These are phyloP conservation scores for Pelecanus crispus DNA, from an alignment of 2,113 vertebrate genomes.

Conservation along the genomic window DNA sequence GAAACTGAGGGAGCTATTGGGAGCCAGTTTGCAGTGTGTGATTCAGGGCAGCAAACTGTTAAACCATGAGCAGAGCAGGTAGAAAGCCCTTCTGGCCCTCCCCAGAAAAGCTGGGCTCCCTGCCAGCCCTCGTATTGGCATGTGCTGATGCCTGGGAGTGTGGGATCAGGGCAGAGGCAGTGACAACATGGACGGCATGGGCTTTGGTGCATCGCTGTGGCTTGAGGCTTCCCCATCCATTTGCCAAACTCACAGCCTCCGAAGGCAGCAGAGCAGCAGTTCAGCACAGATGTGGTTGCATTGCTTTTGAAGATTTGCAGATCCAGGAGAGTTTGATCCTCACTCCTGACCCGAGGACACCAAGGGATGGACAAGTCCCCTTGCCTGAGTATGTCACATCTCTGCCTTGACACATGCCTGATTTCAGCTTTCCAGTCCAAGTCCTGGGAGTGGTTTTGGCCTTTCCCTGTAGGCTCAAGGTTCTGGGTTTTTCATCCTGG, in stretches of 20 bases:
- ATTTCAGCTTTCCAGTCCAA: neutral
- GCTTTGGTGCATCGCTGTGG: neutral
- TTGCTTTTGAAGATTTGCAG: neutral
- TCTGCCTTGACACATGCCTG: neutral
- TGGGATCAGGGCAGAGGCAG: neutral
- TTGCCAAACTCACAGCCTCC: neutral
- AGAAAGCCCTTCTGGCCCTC: neutral
- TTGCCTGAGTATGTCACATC: neutral
- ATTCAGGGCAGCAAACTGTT: neutral
- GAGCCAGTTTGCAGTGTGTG: neutral
- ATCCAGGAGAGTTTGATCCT: neutral
- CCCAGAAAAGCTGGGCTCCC: neutral
- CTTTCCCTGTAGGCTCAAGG: neutral
- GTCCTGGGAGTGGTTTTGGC: rapidly evolving
- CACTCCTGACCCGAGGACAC: neutral
- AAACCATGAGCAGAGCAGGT: neutral
- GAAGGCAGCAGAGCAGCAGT: neutral
- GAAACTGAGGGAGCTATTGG: neutral
- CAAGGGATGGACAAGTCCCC: neutral
- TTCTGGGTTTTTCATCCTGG: neutral
- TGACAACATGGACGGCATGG: neutral
- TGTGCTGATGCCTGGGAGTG: neutral
- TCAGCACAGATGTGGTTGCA: neutral
- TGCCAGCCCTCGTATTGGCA: neutral
- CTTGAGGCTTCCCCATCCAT: neutral